A percentile compares a stretch with the other conserved stretches of the same genome.
phyloP scores from a whole-genome alignment of 2,888 invertebrate species.

The Leucophenga maculata region DNA sequence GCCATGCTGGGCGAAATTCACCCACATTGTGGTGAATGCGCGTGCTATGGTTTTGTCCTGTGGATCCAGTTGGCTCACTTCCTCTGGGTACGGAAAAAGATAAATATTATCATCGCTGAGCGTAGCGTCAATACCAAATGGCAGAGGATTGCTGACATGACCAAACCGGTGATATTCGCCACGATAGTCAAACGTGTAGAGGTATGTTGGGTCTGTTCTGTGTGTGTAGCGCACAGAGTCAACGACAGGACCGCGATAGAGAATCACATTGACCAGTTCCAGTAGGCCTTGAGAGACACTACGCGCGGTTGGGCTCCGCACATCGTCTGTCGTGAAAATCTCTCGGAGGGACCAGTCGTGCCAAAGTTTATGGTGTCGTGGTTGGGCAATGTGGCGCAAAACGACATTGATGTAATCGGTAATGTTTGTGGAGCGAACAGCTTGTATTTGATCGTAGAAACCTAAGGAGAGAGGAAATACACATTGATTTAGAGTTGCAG shows the following conservation, averaged over 20 bases:
- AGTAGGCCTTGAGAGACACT: conserved; percentile 59
- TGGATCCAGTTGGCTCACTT: conserved; percentile 65
- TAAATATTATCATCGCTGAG: conserved; percentile 77
- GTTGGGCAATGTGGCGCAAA: conserved; percentile 60
- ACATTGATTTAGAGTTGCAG: not conserved
- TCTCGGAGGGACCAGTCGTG: conserved; percentile 61
- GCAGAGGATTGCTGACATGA: conserved; percentile 63
- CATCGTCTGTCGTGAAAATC: conserved; percentile 60
- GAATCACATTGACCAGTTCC: conserved; percentile 65
- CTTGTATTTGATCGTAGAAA: conserved; percentile 59
- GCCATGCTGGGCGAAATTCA: conserved; percentile 65
- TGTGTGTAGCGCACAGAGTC: conserved; percentile 61
- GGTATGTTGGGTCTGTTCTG: conserved; percentile 66
- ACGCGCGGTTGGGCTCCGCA: conserved; percentile 40
- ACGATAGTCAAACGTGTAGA: conserved; percentile 74
- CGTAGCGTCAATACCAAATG: conserved; percentile 74
- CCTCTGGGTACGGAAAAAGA: conserved; percentile 73
- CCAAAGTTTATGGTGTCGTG: conserved; percentile 59
- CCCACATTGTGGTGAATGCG: conserved; percentile 71
- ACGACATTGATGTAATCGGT: conserved; percentile 67
- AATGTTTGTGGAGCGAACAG: conserved; percentile 57
- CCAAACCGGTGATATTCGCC: conserved; percentile 72
- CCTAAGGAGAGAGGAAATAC: conserved; percentile 44
- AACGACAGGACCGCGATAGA: conserved; percentile 67
- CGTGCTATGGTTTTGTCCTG: conserved; percentile 70